phyloP scores from a whole-genome alignment of 2,888 invertebrate species.

The Agriopis aurantiaria region DNA sequence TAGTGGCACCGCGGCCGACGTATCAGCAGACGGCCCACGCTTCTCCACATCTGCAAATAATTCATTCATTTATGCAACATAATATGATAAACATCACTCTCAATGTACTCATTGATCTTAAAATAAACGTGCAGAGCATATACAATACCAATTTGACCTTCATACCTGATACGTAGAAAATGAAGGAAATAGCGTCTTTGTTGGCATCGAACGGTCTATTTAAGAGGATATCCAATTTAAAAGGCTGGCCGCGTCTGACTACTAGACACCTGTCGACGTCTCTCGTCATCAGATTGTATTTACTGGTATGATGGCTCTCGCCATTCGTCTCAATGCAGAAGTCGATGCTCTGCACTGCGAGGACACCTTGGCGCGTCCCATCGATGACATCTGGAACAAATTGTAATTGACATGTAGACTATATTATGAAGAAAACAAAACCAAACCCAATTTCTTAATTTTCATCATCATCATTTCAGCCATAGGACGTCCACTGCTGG shows the following conservation, averaged over 20 bases:
- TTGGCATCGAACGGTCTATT: slow-evolving; percentile 91
- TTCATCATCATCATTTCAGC: neutral
- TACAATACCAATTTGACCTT: slow-evolving; percentile 45
- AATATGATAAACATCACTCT: slow-evolving; percentile 39
- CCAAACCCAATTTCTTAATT: neutral
- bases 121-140: slow-evolving; percentile 47
- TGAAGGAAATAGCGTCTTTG: slow-evolving; percentile 93
- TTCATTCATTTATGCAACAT: slow-evolving; percentile 46
- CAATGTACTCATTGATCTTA: slow-evolving; percentile 39
- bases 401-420: slow-evolving; percentile 24
- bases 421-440: neutral
- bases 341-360: slow-evolving; percentile 91
- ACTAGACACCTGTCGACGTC: slow-evolving; percentile 88
- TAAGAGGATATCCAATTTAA: slow-evolving; percentile 90
- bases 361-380: slow-evolving; percentile 84
- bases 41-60: slow-evolving; percentile 88
- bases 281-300: slow-evolving; percentile 91
- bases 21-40: slow-evolving; percentile 93
- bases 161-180: slow-evolving; percentile 92
- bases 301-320: slow-evolving; percentile 91
- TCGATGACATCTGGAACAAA: slow-evolving; percentile 78
- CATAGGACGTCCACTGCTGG: no score
- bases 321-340: slow-evolving; percentile 91
- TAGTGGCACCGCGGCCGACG: slow-evolving; percentile 91
- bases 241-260: slow-evolving; percentile 93